Evolutionary conservation across 2,797 vertebrate genomes (phyloP), one percentile per base, ranked within the genome.

Genomic region (Carapus acus): DNA sequence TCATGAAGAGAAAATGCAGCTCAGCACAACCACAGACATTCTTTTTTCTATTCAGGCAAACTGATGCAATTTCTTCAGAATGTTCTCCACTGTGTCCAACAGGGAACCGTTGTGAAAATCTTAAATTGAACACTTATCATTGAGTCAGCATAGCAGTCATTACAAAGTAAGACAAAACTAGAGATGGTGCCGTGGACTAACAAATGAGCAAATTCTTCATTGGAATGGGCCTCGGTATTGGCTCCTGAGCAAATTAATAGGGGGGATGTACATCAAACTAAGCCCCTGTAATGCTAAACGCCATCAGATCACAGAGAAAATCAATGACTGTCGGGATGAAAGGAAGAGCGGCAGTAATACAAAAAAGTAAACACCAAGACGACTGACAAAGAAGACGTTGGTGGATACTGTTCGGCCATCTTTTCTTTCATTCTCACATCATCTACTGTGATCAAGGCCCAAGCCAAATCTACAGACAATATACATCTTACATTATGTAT

Each of bases 151-250:
- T 29, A 37, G 51, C 50, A 49, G 15, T 33, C n/a, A 34, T 49
- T 41, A 6, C 17, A 29, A 49, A 36, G 36, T 21, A 44, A 57
- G 20, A 58, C 19, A 40, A 43, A 60, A 46, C 6, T 22, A 19
- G 8, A 21, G 21, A 16, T 47, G 51, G 34, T 33, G 2, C 7
- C 43, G 16, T 5, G 17, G 7, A 46, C 12, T 2, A 47, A 65
- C 54, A 33, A 4, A 49, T n/a, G 43, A 37, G 21, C 69, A 7
- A 58, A 73, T 71, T 67, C 71, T 74, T 69, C 31, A 69, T 54
- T 16, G 34, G 4, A 56, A 65, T 19, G 2, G 16, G 4, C 18
- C 65, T 51, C 44, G 9, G 11, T 31, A 21, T 39, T 62, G 42
- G 50, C n/a, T 34, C 3, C 53, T 54, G 33, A 21, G 4, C 8